These are phyloP conservation scores for Salticus scenicus DNA, from an alignment of 2,888 invertebrate species.

Conservation along the genomic window DNA sequence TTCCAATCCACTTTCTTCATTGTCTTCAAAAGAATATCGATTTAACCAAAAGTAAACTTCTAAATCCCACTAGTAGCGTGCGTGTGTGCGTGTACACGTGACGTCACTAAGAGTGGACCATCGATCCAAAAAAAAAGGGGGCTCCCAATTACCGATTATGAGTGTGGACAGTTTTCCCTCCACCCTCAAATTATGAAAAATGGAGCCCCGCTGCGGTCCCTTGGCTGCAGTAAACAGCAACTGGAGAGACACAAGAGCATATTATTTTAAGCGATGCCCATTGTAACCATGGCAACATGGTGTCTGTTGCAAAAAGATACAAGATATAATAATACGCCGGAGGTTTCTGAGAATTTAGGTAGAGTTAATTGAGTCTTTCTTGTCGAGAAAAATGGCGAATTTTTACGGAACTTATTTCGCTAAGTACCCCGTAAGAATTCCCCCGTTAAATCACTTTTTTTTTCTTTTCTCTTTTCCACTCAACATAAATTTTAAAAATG, in stretches of 20 bases:
- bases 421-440: background rate
- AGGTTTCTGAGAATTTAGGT: constrained; percentile 4
- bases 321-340: constrained; percentile 4
- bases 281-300: constrained; percentile 1
- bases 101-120: constrained; percentile 19
- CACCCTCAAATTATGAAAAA: constrained; percentile 24
- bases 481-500: background rate
- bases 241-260: background rate
- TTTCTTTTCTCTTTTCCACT: background rate
- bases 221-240: constrained; percentile 11
- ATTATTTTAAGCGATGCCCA: constrained; percentile 21
- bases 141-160: constrained; percentile 20
- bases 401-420: background rate
- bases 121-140: background rate
- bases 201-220: constrained; percentile 14
- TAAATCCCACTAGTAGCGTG: background rate
- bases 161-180: constrained; percentile 4
- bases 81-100: background rate
- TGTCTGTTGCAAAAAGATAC: constrained; percentile 15
- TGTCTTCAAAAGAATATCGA: constrained; percentile 9
- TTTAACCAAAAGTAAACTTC: background rate
- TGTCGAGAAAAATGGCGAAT: background rate
- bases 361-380: background rate
- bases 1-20: background rate
- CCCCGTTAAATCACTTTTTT: background rate